Conservation (phyloP, 2,113 vertebrate genomes). For the Mesoclemmys tuberculata region DNA sequence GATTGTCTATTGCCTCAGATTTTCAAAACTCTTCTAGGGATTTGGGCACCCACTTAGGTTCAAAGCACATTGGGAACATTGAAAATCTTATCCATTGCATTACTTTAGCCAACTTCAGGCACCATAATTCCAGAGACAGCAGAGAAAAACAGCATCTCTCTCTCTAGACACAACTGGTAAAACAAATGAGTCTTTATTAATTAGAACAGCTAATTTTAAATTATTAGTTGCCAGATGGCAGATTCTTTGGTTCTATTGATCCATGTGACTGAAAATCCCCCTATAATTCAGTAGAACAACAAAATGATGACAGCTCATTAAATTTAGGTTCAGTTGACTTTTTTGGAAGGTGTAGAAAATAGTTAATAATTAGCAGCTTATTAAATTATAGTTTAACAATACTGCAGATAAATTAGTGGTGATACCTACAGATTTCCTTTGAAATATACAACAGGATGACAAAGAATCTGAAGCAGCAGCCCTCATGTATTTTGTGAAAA, state of each 20-base stretch:
- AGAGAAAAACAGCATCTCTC: background rate
- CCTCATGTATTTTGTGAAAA: background rate
- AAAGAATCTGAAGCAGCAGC: background rate
- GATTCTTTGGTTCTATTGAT: background rate
- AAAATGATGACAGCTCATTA: background rate
- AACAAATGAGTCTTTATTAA: background rate
- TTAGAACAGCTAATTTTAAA: background rate
- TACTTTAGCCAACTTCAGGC: background rate
- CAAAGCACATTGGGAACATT: background rate
- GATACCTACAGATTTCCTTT: background rate
- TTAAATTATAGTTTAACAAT: background rate
- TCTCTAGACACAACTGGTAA: background rate
- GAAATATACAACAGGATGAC: background rate
- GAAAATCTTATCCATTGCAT: background rate
- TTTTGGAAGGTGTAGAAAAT: background rate
- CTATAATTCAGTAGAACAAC: background rate
- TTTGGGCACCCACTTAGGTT: background rate
- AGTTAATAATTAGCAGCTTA: background rate
- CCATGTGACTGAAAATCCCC: background rate
- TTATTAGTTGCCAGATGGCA: background rate
- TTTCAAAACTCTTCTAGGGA: background rate
- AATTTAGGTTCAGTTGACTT: background rate
- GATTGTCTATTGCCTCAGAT: background rate
- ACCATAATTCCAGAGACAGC: background rate
- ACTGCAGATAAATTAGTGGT: background rate